Percentiles rank a stretch among this genome's conserved stretches.
These are phyloP conservation scores for Urocitellus parryii DNA, from an alignment of 2,113 vertebrate species.

Conservation along the genomic window DNA sequence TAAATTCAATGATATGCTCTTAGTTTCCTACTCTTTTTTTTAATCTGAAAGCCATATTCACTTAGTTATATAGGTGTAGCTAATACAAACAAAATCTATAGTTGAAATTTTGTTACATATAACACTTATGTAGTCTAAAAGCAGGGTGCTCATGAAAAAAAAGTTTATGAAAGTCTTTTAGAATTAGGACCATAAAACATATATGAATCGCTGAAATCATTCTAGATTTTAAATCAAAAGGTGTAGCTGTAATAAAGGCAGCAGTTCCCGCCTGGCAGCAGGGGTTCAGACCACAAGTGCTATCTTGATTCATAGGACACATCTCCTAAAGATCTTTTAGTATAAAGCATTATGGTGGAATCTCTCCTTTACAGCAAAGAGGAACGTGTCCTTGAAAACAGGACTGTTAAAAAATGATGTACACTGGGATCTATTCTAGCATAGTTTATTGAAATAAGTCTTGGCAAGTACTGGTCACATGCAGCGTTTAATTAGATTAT, in stretches of 20 bases:
- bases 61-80: neutral
- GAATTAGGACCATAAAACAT: neutral
- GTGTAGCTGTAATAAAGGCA: neutral
- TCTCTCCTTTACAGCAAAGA: neutral
- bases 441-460: neutral
- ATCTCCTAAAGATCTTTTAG: neutral
- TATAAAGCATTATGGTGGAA: neutral
- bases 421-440: neutral
- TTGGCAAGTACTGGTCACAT: neutral
- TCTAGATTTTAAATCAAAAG: neutral
- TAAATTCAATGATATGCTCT: neutral
- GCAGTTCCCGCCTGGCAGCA: neutral
- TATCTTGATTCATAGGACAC: neutral
- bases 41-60: conserved; percentile 72
- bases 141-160: neutral
- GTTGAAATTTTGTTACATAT: neutral
- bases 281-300: neutral
- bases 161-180: neutral
- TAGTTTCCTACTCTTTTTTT: conserved; percentile 60
- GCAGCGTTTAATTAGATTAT: neutral
- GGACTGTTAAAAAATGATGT: neutral
- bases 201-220: neutral
- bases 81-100: conserved; percentile 23
- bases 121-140: conserved; percentile 12
- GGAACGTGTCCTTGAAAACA: neutral